Evolutionary conservation across 2,888 invertebrate genomes (phyloP), one percentile per base, ranked within the genome.

Genomic region (Nymphalis polychloros): DNA sequence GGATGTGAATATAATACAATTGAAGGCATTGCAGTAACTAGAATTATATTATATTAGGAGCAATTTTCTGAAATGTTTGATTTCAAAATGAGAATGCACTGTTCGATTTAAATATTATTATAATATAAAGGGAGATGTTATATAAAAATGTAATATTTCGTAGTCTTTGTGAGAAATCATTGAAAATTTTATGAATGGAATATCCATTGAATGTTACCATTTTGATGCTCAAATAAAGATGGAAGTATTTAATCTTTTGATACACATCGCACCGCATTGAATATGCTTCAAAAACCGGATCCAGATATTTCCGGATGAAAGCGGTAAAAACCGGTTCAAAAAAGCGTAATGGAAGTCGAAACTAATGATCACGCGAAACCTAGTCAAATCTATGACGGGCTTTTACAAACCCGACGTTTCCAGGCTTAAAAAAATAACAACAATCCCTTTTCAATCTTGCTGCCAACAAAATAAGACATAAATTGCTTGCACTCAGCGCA

Each of bases 271-370:
- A 53, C 48, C 49, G 59, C 63, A 68, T 52, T 70, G 67, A 72
- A 65, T 70, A 60, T 50, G 61, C 64, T 57, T 68, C 67, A 73
- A 73, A 73, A 64, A 72, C 73, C 68, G 74, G 79, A 80, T 79
- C 80, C 77, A 79, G 79, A 81, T 79, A 80, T 81, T 75, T 81
- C 80, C 83, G 78, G 80, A 78, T 81, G 77, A 79, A 81, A 83
- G 79, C 81, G 73, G 82, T 72, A 76, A 77, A 79, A 82, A 78
- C 79, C 77, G 75, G 79, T 77, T 79, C 79, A 80, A 82, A 83
- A 78, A 79, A 75, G 73, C 76, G 74, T 76, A 78, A 77, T 79
- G 76, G 75, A 77, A 76, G 79, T 79, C 77, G 77, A 80, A 84
- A 84, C 83, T 86, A 85, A 86, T 86, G 85, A 63, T 66, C 48